Conservation (phyloP, 2,888 invertebrate genomes). For the Clostera curtula region DNA sequence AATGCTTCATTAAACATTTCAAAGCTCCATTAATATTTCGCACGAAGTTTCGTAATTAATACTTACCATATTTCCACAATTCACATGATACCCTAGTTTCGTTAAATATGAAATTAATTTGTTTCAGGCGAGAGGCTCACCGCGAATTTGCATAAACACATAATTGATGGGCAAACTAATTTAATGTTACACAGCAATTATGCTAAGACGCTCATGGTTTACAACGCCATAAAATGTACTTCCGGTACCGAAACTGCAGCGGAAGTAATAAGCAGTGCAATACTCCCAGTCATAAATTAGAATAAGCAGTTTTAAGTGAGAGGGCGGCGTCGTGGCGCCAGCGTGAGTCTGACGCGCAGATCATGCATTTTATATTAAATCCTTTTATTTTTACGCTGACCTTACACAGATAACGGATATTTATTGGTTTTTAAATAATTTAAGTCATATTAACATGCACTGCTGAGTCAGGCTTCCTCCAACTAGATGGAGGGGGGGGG, state of each 20-base stretch:
- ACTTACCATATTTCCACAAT: too few species aligned
- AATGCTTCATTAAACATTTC: too few species aligned
- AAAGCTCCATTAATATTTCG: too few species aligned
- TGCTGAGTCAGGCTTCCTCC: too few species aligned
- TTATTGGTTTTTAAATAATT: too few species aligned
- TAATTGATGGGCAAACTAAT: conserved; percentile 68
- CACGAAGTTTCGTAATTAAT: too few species aligned
- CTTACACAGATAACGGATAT: too few species aligned
- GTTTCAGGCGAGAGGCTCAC: conserved; percentile 28
- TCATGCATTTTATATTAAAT: conserved; percentile 22
- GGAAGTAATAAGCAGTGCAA: conserved; percentile 70
- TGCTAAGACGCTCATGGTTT: conserved; percentile 67
- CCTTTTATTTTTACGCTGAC: conserved; percentile 15
- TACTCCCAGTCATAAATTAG: conserved; percentile 64
- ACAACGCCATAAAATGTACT: conserved; percentile 67
- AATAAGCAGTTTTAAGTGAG: conserved; percentile 66
- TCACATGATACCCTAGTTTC: too few species aligned
- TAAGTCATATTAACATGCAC: not conserved
- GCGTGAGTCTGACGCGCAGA: conserved; percentile 28
- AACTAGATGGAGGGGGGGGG: too few species aligned
- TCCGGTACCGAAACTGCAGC: conserved; percentile 64
- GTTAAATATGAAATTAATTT: conserved; percentile 28
- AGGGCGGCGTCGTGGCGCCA: conserved; percentile 29
- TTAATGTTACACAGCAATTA: conserved; percentile 68
- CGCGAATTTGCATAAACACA: conserved; percentile 54